Conservation (phyloP, 2,113 vertebrate genomes). For the Nicator chloris region DNA sequence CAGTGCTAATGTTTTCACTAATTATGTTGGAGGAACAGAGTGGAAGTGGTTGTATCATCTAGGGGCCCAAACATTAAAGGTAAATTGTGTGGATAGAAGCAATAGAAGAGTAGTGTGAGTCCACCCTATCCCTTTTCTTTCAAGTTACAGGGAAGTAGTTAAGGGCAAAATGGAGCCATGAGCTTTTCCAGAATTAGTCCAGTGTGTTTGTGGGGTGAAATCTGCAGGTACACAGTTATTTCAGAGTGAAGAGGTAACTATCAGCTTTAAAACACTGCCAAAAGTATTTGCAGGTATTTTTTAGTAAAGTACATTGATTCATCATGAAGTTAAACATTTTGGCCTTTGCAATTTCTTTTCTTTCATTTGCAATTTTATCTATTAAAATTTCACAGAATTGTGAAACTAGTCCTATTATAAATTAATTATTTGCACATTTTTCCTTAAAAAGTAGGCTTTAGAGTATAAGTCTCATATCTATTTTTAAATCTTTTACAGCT, state of each 20-base stretch:
- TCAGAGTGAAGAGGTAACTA: conserved; percentile 27
- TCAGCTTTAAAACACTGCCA: conserved; percentile 52
- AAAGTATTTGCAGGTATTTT: conserved; percentile 51
- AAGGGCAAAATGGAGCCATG: background rate
- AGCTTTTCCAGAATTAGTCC: background rate
- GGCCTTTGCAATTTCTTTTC: conserved; percentile 12
- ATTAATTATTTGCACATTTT: background rate
- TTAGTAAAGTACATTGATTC: conserved; percentile 23
- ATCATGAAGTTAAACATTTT: conserved; percentile 19
- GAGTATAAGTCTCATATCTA: background rate
- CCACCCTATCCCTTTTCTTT: background rate
- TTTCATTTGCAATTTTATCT: conserved; percentile 2
- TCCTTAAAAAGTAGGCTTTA: background rate
- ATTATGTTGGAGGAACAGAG: background rate
- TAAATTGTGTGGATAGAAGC: background rate
- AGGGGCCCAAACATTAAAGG: background rate
- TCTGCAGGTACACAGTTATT: background rate
- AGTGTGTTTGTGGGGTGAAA: background rate
- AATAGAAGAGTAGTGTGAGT: background rate
- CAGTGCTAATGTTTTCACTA: background rate
- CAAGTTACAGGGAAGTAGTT: background rate
- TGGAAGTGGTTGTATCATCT: background rate
- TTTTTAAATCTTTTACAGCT: background rate
- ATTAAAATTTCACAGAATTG: background rate
- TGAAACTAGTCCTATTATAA: background rate